These are phyloP conservation scores for Rhopalosiphum padi DNA, from an alignment of 1,140 invertebrate species.

Conservation along the genomic window DNA sequence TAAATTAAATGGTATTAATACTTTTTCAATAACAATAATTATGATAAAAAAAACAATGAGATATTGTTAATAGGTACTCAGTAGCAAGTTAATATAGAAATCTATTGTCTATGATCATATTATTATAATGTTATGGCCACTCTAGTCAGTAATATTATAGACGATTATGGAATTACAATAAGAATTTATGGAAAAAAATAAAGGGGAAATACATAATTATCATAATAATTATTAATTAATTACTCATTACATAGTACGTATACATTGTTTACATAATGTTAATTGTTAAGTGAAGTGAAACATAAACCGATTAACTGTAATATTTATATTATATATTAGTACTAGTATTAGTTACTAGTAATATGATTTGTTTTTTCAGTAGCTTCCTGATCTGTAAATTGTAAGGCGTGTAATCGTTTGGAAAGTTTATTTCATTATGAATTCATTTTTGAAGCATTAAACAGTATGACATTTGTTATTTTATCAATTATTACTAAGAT, in stretches of 20 bases:
- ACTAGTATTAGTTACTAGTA: too few relatives aligned
- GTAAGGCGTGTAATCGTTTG: too few relatives aligned
- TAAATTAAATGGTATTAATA: constrained; percentile 38
- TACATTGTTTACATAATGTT: not conserved
- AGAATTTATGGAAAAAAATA: not conserved
- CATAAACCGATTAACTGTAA: not conserved
- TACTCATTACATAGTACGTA: not conserved
- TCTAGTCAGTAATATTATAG: not conserved
- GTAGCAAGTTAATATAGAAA: not conserved
- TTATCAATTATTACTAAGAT: too few relatives aligned
- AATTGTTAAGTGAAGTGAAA: not conserved
- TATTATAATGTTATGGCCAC: too few relatives aligned
- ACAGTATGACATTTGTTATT: too few relatives aligned
- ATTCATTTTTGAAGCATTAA: too few relatives aligned
- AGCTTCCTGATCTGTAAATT: too few relatives aligned
- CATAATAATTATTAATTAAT: not conserved
- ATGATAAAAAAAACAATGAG: constrained; percentile 4
- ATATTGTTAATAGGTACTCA: not conserved
- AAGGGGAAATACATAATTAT: not conserved
- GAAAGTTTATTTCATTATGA: too few relatives aligned
- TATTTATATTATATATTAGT: not conserved
- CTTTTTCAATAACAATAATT: not conserved
- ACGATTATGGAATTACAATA: not conserved
- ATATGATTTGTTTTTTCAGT: too few relatives aligned
- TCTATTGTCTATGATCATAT: not conserved